Conservation (phyloP, 2,888 invertebrate species). For the Ditula angustiorana region DNA sequence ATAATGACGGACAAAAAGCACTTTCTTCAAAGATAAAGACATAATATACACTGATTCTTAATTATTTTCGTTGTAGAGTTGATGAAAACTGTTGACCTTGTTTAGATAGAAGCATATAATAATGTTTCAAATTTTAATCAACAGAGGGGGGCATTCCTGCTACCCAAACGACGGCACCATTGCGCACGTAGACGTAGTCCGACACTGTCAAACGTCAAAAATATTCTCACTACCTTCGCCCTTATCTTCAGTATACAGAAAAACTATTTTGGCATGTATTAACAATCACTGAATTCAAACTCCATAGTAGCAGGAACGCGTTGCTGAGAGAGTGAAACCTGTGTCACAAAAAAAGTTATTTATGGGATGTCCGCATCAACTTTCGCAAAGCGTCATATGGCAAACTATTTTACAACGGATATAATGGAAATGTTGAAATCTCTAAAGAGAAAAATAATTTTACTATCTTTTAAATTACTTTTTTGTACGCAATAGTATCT, state of each 20-base stretch:
- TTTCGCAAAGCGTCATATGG: conserved; percentile 50
- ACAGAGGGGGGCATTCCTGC: conserved; percentile 82
- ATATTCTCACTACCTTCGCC: conserved; percentile 19
- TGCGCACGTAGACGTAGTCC: conserved; percentile 41
- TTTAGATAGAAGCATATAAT: conserved; percentile 79
- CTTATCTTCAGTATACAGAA: background rate
- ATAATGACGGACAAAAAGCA: conserved; percentile 64
- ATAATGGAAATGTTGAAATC: background rate
- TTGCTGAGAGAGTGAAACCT: conserved; percentile 39
- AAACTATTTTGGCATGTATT: conserved; percentile 29
- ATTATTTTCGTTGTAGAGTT: conserved; percentile 81
- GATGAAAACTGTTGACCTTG: conserved; percentile 86
- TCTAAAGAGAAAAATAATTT: background rate
- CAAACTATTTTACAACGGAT: background rate
- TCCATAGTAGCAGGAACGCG: conserved; percentile 38
- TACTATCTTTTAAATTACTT: conserved; percentile 21
- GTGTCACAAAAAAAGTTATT: conserved; percentile 78
- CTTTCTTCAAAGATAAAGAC: conserved; percentile 67
- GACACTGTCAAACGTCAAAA: conserved; percentile 40
- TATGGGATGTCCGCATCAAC: conserved; percentile 61
- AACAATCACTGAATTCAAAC: conserved; percentile 29
- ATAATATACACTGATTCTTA: conserved; percentile 74
- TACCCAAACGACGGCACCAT: conserved; percentile 41
- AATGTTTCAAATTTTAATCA: conserved; percentile 86
- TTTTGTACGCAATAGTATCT: conserved; percentile 4